Base-by-base conservation (phyloP, 2,113 vertebrate species). In the Caracal caracal region DNA sequence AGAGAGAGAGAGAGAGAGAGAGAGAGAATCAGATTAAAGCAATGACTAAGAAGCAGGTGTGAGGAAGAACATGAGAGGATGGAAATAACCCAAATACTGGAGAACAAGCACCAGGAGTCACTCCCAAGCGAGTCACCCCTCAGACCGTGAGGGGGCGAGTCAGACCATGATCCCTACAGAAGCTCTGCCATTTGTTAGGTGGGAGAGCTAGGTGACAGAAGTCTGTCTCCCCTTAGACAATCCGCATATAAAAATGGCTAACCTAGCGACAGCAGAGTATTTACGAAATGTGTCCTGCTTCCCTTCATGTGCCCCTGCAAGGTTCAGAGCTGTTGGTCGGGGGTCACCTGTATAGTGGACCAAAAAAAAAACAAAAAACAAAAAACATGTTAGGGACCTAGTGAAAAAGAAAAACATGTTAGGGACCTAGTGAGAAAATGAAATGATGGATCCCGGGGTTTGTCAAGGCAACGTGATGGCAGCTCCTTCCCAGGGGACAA, bases 31-130 rank as follows among this genome's bases (percentile, higher is more conserved):
- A 49, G n/a, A 86, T 81, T 20, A 92, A 88, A 93, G 13, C 15
- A 78, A 40, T 92, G 66, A 49, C 63, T 92, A 66, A 75, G 40
- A 93, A 30, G 35, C 56, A 78, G 49, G 53, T 92, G 15, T 92
- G 33, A 82, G 19, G 28, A 75, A 78, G 56, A 81, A 83, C 63
- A 76, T 19, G 4, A 65, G 49, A 70, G 3, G 43, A 40, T 70
- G 56, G 83, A 94, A 82, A 89, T 88, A 94, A 95, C 2, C n/a
- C 63, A 70, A 78, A n/a, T 90, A 51, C 40, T 51, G 10, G 37
- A 53, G 35, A 87, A 4, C 68, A 83, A 73, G 40, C 68, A 51
- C 65, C 35, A 40, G 61, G 22, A 70, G 61, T 83, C 70, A 88
- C 15, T 88, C 47, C 16, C 47, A 75, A 53, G 61, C 49, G 75